Evolutionary conservation across 1,140 invertebrate species (phyloP), one percentile per base, ranked within the genome.

Genomic region (Triops longicaudatus): DNA sequence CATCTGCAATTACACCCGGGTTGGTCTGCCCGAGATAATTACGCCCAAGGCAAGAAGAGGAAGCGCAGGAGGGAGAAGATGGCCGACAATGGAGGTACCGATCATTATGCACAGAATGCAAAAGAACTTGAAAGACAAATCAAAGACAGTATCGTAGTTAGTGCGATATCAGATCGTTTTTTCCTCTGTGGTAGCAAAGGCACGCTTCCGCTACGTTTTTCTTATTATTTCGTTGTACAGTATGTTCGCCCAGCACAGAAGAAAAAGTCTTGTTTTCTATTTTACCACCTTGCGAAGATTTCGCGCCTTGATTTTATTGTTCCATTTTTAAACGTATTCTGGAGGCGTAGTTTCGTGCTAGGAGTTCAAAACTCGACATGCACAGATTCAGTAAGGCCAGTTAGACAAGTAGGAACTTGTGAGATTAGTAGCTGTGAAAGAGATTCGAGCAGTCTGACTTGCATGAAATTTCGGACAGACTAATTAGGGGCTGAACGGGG

Each of bases 1-100:
- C 96, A 98, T 90, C 95, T 97, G 93, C 94, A 97, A 90, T 91
- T 97, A 86, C 98, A 99, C 90, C 97, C 97, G 84, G 95, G 97
- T 88, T 99, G 98, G 98, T 96, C 94, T 88, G 97, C 97, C 86
- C 91, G 96, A 87, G 98, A 98, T 90, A 84, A 84, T 80, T 93
- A 93, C 88, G 92, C 93, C 88, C 93, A 93, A 87, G 93, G 93
- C 89, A 97, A 98, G 91, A 98, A 99, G 91, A 97, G 97, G 91
- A 98, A 97, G 89, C 91, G 95, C 90, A 98, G 97, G 91, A 94
- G 95, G 91, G 96, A 97, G 88, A 94, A 92, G 90, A 82, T 78
- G 79, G 93, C 90, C 88, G 95, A 95, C 90, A 95, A 93, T 93
- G 93, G 85, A 82, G 81, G 82, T 82, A 81, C 76, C 75, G 72